phyloP scores from a whole-genome alignment of 2,113 vertebrate genomes.

The Lepisosteus osseus region DNA sequence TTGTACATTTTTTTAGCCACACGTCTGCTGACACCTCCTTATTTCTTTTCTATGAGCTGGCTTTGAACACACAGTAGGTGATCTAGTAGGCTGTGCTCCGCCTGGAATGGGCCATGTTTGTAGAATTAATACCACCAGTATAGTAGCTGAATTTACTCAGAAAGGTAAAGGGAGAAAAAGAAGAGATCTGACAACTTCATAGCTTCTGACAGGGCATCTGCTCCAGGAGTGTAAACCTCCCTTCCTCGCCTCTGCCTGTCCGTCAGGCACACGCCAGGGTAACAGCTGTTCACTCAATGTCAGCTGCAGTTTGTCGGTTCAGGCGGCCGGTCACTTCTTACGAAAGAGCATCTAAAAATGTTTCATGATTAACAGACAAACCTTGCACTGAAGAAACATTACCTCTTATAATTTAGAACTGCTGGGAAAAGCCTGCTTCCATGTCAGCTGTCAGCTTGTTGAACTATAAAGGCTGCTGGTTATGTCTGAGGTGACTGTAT shows the following conservation, averaged over 20 bases:
- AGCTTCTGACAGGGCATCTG: too few relatives aligned
- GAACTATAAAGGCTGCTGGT: too few relatives aligned
- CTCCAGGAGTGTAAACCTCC: background rate
- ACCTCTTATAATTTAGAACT: too few relatives aligned
- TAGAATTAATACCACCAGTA: conserved; percentile 8
- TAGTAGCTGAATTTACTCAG: too few relatives aligned
- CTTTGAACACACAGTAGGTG: background rate
- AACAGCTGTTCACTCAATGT: background rate
- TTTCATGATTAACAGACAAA: too few relatives aligned
- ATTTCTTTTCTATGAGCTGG: background rate
- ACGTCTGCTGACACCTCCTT: background rate
- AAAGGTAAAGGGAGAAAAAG: background rate
- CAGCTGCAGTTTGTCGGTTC: background rate
- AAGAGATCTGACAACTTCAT: background rate
- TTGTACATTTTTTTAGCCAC: background rate
- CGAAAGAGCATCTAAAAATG: too few relatives aligned
- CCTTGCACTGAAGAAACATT: too few relatives aligned
- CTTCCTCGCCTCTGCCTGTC: background rate
- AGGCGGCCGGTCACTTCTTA: too few relatives aligned
- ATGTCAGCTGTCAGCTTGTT: too few relatives aligned
- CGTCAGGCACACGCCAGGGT: background rate
- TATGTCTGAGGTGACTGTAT: too few relatives aligned
- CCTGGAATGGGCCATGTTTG: background rate
- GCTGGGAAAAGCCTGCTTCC: too few relatives aligned
- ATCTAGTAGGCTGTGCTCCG: too few relatives aligned